Evolutionary conservation across 2,888 invertebrate species (phyloP).

Genomic region (Therioaphis trifolii): DNA sequence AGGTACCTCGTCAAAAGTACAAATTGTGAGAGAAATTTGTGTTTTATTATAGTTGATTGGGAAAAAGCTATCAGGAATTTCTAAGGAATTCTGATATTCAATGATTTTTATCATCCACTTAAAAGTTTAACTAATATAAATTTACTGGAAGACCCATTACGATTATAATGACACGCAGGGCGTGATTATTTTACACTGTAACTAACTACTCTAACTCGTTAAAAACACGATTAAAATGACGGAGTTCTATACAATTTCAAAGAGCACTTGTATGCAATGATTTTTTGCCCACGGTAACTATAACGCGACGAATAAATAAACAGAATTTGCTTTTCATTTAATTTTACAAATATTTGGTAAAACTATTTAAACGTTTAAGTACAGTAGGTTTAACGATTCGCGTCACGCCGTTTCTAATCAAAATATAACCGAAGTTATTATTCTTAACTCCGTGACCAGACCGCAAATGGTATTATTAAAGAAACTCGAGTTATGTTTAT

Average conservation of each 20-base stretch:
- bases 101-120: neutral
- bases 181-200: conserved; percentile 19
- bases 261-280: neutral
- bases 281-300: neutral
- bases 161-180: neutral
- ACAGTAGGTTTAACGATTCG: neutral
- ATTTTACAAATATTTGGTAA: conserved; percentile 26
- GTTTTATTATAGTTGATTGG: neutral
- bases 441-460: conserved; percentile 20
- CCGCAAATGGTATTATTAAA: conserved; percentile 19
- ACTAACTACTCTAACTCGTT: too few species aligned
- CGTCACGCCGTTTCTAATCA: conserved; percentile 17
- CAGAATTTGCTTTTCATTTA: neutral
- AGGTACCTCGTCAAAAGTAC: too few species aligned
- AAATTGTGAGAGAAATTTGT: too few species aligned
- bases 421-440: neutral
- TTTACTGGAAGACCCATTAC: neutral
- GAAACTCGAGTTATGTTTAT: conserved; percentile 31
- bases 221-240: conserved; percentile 15
- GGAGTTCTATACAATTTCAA: conserved; percentile 20
- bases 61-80: neutral
- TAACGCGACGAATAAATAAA: conserved; percentile 10
- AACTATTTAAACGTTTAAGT: conserved; percentile 1
- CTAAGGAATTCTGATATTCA: neutral
- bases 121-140: conserved; percentile 34